These are phyloP conservation scores for Acestrorhynchus altus DNA, from an alignment of 2,797 vertebrate species.

Conservation along the genomic window DNA sequence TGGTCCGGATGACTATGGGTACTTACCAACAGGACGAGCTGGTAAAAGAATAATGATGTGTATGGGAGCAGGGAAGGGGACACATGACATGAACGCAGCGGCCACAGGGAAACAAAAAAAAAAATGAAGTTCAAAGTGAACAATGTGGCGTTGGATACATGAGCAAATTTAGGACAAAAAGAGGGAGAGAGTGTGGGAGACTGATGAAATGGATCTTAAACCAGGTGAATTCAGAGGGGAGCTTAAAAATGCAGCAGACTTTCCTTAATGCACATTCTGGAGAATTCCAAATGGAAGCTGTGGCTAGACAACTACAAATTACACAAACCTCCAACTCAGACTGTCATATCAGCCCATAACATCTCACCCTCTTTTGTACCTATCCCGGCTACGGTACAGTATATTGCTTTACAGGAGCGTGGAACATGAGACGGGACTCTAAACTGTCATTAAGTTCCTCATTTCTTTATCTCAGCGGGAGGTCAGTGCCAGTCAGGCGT, in stretches of 20 bases:
- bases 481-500: conserved; percentile 30
- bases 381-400: neutral
- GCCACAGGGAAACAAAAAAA: conserved; percentile 60
- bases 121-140: conserved; percentile 93
- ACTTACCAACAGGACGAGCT: conserved; percentile 98
- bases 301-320: conserved; percentile 29
- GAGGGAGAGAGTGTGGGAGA: conserved; percentile 36
- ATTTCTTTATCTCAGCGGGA: conserved; percentile 49
- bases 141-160: conserved; percentile 83
- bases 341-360: conserved; percentile 5
- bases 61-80: conserved; percentile 71
- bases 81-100: conserved; percentile 57
- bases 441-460: conserved; percentile 50
- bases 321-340: conserved; percentile 4
- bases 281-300: conserved; percentile 33
- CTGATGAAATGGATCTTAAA: conserved; percentile 45
- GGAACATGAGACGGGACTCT: conserved; percentile 25
- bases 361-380: conserved; percentile 13
- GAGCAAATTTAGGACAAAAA: conserved; percentile 75
- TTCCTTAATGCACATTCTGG: conserved; percentile 23
- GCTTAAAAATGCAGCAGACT: conserved; percentile 34
- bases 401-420: conserved; percentile 40
- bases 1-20: conserved; percentile 88
- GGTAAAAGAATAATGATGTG: conserved; percentile 96
- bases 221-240: conserved; percentile 26